Percentiles rank a stretch among this genome's conserved stretches.
These are phyloP conservation scores for Tokudaia tokunoshimensis DNA, from an alignment of 2,797 vertebrate species.

Conservation along the genomic window DNA sequence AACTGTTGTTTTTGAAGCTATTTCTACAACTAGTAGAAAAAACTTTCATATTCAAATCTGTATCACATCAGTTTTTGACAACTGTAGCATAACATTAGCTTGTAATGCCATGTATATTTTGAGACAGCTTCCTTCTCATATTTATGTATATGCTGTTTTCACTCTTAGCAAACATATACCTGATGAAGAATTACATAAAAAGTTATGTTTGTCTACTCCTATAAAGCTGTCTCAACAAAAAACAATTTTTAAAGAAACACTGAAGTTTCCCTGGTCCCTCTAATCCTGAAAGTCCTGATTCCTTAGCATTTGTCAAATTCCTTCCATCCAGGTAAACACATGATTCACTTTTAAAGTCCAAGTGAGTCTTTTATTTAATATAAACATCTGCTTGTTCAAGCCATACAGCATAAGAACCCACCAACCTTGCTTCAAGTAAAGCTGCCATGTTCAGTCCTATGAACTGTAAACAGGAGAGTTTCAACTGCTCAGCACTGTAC, in stretches of 20 bases:
- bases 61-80: conserved; percentile 19
- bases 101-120: not conserved
- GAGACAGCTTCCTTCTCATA: not conserved
- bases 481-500: conserved; percentile 97
- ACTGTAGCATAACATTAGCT: conserved; percentile 17
- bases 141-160: not conserved
- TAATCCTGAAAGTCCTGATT: conserved; percentile 54
- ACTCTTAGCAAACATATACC: conserved; percentile 25
- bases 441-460: conserved; percentile 96
- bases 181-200: conserved; percentile 21
- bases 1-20: not conserved
- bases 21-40: conserved; percentile 31
- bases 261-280: conserved; percentile 28
- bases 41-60: conserved; percentile 24
- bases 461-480: conserved; percentile 97
- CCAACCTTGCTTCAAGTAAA: conserved; percentile 96
- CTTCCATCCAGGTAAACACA: conserved; percentile 45
- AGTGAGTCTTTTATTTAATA: not conserved
- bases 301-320: conserved; percentile 39
- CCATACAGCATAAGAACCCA: not conserved
- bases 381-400: conserved; percentile 7
- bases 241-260: not conserved
- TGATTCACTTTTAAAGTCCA: conserved; percentile 53
- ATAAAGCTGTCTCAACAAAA: not conserved
- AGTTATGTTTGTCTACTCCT: not conserved